phyloP scores from a whole-genome alignment of 2,797 vertebrate species.

The Anguilla marmorata region DNA sequence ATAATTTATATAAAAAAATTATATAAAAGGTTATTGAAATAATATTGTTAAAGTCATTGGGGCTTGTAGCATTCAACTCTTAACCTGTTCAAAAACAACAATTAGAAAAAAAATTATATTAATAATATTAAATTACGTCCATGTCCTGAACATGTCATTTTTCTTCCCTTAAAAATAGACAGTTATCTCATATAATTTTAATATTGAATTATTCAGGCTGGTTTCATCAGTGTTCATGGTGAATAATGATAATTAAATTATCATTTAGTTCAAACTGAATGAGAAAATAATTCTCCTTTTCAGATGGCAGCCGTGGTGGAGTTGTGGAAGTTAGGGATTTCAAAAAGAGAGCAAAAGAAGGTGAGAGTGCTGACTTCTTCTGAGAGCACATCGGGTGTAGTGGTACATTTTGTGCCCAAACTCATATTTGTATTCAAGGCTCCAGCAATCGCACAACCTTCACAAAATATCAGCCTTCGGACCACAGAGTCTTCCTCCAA shows the following conservation, averaged over 20 bases:
- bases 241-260: background rate
- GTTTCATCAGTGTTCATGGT: background rate
- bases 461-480: conserved; percentile 54
- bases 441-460: conserved; percentile 60
- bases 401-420: conserved; percentile 50
- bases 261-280: background rate
- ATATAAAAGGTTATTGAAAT: background rate
- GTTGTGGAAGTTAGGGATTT: conserved; percentile 89
- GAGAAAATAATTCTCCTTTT: conserved; percentile 53
- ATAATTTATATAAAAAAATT: background rate
- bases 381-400: conserved; percentile 44
- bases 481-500: conserved; percentile 47
- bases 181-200: background rate
- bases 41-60: conserved; percentile 18
- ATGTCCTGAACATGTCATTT: too few species aligned
- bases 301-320: conserved; percentile 87
- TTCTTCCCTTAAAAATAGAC: background rate
- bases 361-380: conserved; percentile 68
- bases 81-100: background rate
- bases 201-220: background rate
- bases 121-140: background rate
- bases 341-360: conserved; percentile 94
- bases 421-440: conserved; percentile 58
- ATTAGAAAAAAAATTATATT: background rate
- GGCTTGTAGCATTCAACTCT: conserved; percentile 29